Base-by-base conservation (phyloP, 2,888 invertebrate genomes). In the Eustalomyia histrio region DNA sequence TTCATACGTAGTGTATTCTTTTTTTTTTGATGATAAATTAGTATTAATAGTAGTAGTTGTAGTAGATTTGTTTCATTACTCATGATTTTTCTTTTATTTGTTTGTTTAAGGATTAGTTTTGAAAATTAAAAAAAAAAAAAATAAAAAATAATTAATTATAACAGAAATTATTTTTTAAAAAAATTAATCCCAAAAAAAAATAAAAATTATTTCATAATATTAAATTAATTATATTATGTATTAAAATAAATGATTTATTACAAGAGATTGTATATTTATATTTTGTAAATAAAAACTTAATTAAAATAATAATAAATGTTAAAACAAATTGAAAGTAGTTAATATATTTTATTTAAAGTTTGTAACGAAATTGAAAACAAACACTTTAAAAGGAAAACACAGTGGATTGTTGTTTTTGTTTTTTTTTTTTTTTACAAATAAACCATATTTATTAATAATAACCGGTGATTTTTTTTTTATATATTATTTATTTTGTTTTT, bases 401-500 rank as follows among this genome's bases (percentile, higher is more conserved):
- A 76, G 80, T 67, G 68, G 63, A 61, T 71, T 80, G 67, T 80
- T 67, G 57, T 21, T 43, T 63, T 71, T 80, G 67, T 80, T 67
- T 52, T 21, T 43, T 63, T 69, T 80, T 75, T 65, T 79, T 72
- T 80, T 80, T 80, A 80, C 80, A 80, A 80, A 80, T 80, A 80
- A 80, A 80, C 80, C 80, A 80, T 80, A 80, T 80, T 80, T 80
- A 80, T 80, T 80, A 64, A 73, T 80, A 80, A 80, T 76, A 80
- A 80, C 72, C 68, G 73, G 50, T 72, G 61, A 71, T 57, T 76
- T 72, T 60, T 68, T 24, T 60, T 61, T 24, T 3, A 3, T 24
- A 24, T 24, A 7, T 29, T 29, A 6, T 29, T 29, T 29, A 6
- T 29, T 29, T 29, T 29, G 4, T 29, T 29, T 24, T 29, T 29